Conservation (phyloP, 2,113 vertebrate species). For the Gymnorhina tibicen region DNA sequence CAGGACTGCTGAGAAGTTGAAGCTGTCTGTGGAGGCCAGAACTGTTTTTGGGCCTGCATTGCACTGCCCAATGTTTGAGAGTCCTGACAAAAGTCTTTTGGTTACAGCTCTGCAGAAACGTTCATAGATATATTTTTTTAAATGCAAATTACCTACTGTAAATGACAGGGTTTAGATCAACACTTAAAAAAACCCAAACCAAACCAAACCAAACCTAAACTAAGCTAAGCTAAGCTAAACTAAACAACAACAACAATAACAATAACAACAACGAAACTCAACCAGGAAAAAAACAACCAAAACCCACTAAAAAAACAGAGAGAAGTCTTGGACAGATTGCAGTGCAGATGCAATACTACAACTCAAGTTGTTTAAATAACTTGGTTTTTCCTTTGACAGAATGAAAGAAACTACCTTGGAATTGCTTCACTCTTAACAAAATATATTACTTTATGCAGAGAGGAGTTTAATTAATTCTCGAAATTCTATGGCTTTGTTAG, state of each 20-base stretch:
- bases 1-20: neutral
- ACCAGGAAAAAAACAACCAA: neutral
- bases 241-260: neutral
- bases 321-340: neutral
- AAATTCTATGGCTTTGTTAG: neutral
- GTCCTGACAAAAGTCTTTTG: neutral
- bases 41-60: neutral
- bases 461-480: neutral
- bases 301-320: fast-evolving
- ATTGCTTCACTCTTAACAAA: neutral
- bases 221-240: neutral
- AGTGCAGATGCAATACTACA: neutral
- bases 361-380: neutral
- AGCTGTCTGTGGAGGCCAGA: neutral
- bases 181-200: neutral
- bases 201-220: neutral
- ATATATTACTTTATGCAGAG: neutral
- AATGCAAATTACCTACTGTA: neutral
- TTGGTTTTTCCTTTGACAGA: neutral
- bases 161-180: neutral
- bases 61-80: neutral
- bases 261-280: neutral
- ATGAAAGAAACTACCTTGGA: neutral
- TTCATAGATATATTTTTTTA: neutral
- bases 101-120: neutral